A percentile compares a stretch with the other conserved stretches of the same genome.
Conservation (phyloP, 2,797 vertebrate genomes). For the Etheostoma nigrum region DNA sequence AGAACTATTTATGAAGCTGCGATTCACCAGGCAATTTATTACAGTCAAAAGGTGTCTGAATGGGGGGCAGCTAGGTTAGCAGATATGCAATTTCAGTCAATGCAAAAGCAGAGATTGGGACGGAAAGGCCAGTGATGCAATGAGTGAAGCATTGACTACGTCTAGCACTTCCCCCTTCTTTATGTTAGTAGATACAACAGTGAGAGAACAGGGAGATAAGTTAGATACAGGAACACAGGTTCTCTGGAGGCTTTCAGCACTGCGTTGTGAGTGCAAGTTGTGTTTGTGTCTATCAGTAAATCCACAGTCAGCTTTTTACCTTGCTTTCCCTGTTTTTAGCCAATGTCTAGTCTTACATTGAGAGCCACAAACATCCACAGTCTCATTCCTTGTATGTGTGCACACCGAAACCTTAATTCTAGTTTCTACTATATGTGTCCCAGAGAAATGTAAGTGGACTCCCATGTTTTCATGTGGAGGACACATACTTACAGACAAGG, state of each 20-base stretch:
- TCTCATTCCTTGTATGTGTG: no score
- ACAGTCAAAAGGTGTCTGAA: slow-evolving; percentile 80
- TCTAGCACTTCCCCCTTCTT: slow-evolving; percentile 36
- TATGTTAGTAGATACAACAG: slow-evolving; percentile 38
- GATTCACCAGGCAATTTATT: slow-evolving; percentile 84
- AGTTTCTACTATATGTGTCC: neutral
- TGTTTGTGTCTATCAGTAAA: no score
- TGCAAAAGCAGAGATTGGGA: slow-evolving; percentile 70
- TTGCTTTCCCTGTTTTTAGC: no score
- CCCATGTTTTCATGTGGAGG: neutral
- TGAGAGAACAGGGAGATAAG: slow-evolving; percentile 25
- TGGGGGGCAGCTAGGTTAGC: slow-evolving; percentile 75
- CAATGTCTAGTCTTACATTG: no score
- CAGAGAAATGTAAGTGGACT: neutral
- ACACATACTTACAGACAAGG: no score
- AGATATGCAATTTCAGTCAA: slow-evolving; percentile 83
- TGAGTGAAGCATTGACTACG: slow-evolving; percentile 50
- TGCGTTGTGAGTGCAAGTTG: no score
- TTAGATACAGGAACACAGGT: slow-evolving; percentile 6
- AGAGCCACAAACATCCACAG: no score
- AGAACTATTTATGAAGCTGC: slow-evolving; percentile 80
- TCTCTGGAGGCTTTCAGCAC: no score
- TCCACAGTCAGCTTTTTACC: no score
- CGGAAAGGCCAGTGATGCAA: slow-evolving; percentile 70
- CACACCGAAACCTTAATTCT: neutral